Conservation (phyloP, 37 sponge, comb jelly and placozoan species). For the Aphrocallistes beatrix region DNA sequence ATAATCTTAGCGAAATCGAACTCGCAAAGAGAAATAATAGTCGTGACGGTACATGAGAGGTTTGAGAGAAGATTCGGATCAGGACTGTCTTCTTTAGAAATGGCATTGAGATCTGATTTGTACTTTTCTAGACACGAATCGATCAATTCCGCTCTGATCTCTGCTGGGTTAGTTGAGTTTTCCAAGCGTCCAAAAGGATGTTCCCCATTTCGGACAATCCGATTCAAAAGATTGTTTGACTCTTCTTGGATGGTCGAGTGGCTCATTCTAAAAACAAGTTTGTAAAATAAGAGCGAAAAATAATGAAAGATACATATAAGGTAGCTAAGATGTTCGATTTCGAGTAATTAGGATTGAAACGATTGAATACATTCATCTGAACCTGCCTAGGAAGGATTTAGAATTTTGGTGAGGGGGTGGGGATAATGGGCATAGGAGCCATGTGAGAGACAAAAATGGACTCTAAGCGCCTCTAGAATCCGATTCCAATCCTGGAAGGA, state of each 20-base stretch:
- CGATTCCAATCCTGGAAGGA: too few relatives aligned
- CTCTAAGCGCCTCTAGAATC: too few relatives aligned
- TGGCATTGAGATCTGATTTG: not conserved
- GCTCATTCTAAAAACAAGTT: conserved; percentile 3
- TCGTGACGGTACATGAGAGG: not conserved
- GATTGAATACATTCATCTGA: too few relatives aligned
- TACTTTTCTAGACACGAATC: not conserved
- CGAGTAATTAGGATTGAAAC: too few relatives aligned
- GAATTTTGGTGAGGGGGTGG: too few relatives aligned
- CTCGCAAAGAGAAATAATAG: not conserved
- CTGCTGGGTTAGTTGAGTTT: not conserved
- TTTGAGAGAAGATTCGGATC: not conserved
- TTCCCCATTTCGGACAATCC: not conserved
- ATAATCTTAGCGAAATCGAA: conserved; percentile 13
- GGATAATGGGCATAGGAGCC: too few relatives aligned
- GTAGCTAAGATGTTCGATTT: too few relatives aligned
- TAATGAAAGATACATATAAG: too few relatives aligned
- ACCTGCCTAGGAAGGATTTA: too few relatives aligned
- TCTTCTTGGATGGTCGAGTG: not conserved
- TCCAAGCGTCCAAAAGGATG: not conserved
- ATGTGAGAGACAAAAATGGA: too few relatives aligned
- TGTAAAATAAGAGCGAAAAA: too few relatives aligned
- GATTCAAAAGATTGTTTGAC: not conserved
- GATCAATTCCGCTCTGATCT: not conserved
- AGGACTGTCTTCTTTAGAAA: not conserved